phyloP scores from a whole-genome alignment of 2,888 invertebrate genomes.

The Ceramica pisi region DNA sequence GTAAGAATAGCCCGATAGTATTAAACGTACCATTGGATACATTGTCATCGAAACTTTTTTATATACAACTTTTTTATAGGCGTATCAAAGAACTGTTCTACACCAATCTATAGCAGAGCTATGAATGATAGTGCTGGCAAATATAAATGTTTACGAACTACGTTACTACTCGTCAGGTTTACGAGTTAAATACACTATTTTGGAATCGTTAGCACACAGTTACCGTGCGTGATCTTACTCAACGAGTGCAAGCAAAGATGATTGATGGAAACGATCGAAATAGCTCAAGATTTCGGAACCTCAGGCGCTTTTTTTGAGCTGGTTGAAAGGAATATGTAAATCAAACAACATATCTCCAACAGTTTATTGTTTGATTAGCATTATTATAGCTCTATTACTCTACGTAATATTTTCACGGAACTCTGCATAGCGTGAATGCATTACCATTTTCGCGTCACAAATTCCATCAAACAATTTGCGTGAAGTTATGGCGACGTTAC shows the following conservation, averaged over 20 bases:
- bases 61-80: constrained; percentile 52
- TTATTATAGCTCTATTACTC: constrained; percentile 36
- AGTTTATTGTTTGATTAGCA: constrained; percentile 24
- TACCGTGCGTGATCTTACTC: constrained; percentile 27
- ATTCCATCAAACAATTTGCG: constrained; percentile 58
- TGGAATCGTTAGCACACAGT: constrained; percentile 34
- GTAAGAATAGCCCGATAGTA: constrained; percentile 44
- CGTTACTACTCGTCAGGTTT: constrained; percentile 42
- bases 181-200: constrained; percentile 44
- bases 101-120: constrained; percentile 14
- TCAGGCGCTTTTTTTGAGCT: constrained; percentile 26
- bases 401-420: constrained; percentile 11
- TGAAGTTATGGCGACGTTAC: constrained; percentile 46
- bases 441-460: constrained; percentile 43
- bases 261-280: constrained; percentile 39
- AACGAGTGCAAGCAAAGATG: constrained; percentile 41
- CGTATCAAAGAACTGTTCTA: constrained; percentile 52
- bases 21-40: constrained; percentile 45
- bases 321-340: background rate
- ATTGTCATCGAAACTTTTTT: constrained; percentile 50
- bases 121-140: constrained; percentile 56
- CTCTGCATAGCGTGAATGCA: constrained; percentile 33
- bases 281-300: constrained; percentile 3
- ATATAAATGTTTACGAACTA: constrained; percentile 60
- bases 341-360: background rate